phyloP scores from a whole-genome alignment of 2,888 invertebrate species.

The Netelia fuscicornis region DNA sequence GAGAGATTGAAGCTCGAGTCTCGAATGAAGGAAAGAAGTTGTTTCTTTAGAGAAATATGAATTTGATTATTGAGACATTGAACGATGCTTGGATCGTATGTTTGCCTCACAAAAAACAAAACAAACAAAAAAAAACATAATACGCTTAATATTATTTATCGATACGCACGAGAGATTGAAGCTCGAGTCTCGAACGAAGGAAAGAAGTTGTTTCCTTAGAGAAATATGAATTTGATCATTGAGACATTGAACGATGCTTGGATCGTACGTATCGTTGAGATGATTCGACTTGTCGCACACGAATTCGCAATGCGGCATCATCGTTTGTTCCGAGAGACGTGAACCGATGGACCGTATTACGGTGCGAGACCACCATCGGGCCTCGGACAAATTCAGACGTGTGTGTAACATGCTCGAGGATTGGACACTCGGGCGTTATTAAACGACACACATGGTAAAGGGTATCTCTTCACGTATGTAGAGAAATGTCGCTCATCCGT shows the following conservation, averaged over 20 bases:
- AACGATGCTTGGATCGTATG: too few species aligned
- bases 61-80: too few species aligned
- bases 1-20: too few species aligned
- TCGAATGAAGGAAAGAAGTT: too few species aligned
- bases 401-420: neutral
- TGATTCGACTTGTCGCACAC: neutral
- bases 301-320: neutral
- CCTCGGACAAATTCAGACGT: neutral
- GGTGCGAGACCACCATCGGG: neutral
- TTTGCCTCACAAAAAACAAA: too few species aligned
- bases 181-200: too few species aligned
- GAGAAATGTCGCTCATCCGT: slow-evolving; percentile 31
- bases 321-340: neutral
- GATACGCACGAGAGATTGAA: too few species aligned
- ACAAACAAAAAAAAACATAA: too few species aligned
- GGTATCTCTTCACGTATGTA: slow-evolving; percentile 10
- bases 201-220: too few species aligned
- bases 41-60: too few species aligned
- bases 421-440: slow-evolving; percentile 27
- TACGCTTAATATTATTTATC: too few species aligned
- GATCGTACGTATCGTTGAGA: neutral
- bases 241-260: neutral
- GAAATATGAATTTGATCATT: neutral
- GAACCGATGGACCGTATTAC: neutral
- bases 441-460: slow-evolving; percentile 33